Base-by-base conservation (phyloP, 2,888 invertebrate genomes). In the Athripsodes cinereus region DNA sequence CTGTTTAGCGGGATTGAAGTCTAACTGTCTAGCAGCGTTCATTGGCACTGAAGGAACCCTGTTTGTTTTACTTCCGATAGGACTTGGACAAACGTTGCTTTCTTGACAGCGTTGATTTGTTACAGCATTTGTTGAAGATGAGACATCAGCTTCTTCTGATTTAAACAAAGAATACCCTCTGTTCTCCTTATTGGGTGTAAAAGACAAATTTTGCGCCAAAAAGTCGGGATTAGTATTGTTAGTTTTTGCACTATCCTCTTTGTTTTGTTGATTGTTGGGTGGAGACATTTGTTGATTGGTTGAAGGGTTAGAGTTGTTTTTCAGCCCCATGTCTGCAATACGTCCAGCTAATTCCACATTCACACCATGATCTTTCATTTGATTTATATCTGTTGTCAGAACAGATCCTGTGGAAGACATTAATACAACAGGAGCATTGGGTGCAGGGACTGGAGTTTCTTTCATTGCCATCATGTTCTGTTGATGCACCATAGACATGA, bases 401-500 rank as follows among this genome's bases (percentile, higher is more conserved):
- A 31, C 31, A 10, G 26, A 16, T 6, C 16, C 20, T n/a, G 11
- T 21, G n/a, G 22, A 22, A 2, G 40, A n/a, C 52, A 57, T 22
- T n/a, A 53, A 13, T 20, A 50, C 22, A 2, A 53, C 34, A n/a
- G 52, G 50, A 16, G 35, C 10, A 48, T 26, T 26, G 26, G 46
- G 21, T 1, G 11, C 50, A n/a, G n/a, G n/a, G n/a, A n/a, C n/a
- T 20, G 26, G 20, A 8, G 40, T 1, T 3, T 44, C 46, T 34
- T 53, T 44, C n/a, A 47, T 13, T 5, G 53, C 59, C 63, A 63
- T 61, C 59, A 76, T 60, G 8, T 68, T 72, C 35, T 76, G 75
- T 44, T 78, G 76, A 47, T 79, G 77, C 73, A 76, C 75, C 71
- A 78, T 74, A 0, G 77, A 81, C 71, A 86, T 77, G 0, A 85